phyloP scores from a whole-genome alignment of 2,113 vertebrate genomes.

The Myxocyprinus asiaticus region DNA sequence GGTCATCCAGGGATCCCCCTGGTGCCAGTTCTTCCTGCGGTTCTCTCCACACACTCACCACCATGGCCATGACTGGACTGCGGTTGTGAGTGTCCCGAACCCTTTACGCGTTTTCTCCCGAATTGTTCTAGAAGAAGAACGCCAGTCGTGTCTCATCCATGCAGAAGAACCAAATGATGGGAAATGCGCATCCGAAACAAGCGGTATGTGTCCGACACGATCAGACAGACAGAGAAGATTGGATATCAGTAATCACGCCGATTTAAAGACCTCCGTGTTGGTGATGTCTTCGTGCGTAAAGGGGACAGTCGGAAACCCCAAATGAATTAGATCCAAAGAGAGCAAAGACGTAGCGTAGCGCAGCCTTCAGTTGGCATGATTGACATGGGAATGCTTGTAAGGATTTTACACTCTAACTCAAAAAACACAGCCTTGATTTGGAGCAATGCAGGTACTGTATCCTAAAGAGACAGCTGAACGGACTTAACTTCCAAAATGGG shows the following conservation, averaged over 20 bases:
- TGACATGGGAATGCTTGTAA: neutral
- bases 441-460: neutral
- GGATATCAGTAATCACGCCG: neutral
- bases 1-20: conserved; percentile 79
- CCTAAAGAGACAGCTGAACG: neutral
- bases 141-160: conserved; percentile 28
- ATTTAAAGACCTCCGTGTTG: conserved; percentile 9
- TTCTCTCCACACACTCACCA: conserved; percentile 89
- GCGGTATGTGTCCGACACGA: neutral
- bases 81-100: conserved; percentile 57
- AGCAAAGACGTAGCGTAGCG: neutral
- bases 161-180: conserved; percentile 1
- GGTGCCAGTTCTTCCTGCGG: conserved; percentile 79
- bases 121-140: neutral
- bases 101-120: neutral
- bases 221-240: neutral
- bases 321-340: conserved; percentile 15
- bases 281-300: conserved; percentile 21
- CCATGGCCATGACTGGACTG: conserved; percentile 88
- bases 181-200: neutral
- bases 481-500: conserved; percentile 86
- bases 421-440: neutral
- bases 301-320: neutral
- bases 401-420: too few relatives aligned
- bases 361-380: conserved; percentile 5